These are phyloP conservation scores for Eretmochelys imbricata DNA, from an alignment of 2,113 vertebrate species.

Conservation along the genomic window DNA sequence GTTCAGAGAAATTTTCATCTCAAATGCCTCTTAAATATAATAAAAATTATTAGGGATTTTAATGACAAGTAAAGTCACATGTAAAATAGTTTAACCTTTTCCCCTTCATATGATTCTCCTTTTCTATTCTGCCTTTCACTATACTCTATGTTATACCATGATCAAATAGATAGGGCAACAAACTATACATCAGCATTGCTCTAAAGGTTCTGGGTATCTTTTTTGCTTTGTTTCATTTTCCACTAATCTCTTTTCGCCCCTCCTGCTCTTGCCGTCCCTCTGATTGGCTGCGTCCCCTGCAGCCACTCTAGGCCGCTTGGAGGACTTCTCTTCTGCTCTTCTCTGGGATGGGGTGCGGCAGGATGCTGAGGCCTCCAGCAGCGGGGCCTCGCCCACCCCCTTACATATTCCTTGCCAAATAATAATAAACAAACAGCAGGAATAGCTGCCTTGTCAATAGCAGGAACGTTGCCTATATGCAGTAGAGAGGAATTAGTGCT, in stretches of 20 bases:
- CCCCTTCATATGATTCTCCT: background rate
- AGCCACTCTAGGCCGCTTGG: too few relatives aligned
- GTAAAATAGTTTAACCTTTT: background rate
- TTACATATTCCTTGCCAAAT: background rate
- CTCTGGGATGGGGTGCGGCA: too few relatives aligned
- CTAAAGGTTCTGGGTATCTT: background rate
- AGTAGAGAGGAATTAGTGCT: too few relatives aligned
- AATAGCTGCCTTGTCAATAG: too few relatives aligned
- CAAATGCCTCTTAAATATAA: background rate
- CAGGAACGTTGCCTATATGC: too few relatives aligned
- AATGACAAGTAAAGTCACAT: background rate
- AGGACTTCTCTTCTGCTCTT: too few relatives aligned
- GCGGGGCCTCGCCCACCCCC: too few relatives aligned
- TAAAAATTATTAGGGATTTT: background rate
- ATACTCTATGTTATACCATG: background rate
- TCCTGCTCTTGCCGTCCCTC: too few relatives aligned
- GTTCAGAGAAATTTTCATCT: background rate
- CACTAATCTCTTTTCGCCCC: background rate
- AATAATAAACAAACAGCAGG: background rate
- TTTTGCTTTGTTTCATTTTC: background rate
- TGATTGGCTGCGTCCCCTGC: too few relatives aligned
- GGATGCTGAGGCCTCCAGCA: too few relatives aligned
- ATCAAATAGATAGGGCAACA: background rate
- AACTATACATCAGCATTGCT: background rate
- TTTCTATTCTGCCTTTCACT: background rate